Conservation (phyloP, 2,113 vertebrate genomes). For the Synchiropus splendidus region DNA sequence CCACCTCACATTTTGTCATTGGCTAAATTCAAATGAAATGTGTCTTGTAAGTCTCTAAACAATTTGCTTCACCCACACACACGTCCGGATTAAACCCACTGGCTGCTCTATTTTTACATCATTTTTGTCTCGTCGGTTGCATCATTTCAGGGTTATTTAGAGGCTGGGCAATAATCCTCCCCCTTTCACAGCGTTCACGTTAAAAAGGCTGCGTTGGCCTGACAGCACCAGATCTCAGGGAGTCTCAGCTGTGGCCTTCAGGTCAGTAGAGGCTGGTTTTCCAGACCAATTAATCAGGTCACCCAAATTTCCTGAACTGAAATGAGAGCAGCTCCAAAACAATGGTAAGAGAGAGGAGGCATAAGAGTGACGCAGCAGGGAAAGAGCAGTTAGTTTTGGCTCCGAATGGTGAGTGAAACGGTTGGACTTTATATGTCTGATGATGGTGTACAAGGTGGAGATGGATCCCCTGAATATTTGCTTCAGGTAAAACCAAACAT, state of each 20-base stretch:
- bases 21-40: not conserved
- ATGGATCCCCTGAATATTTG: no score
- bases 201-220: no score
- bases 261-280: conserved; percentile 7
- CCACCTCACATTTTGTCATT: not conserved
- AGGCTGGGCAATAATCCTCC: conserved; percentile 15
- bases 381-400: no score
- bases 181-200: not conserved
- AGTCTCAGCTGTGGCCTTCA: conserved; percentile 14
- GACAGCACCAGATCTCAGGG: no score
- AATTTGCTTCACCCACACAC: not conserved
- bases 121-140: conserved; percentile 25
- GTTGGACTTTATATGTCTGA: no score
- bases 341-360: not conserved
- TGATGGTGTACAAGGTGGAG: no score
- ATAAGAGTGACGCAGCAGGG: no score
- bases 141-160: conserved; percentile 19
- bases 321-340: not conserved
- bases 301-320: conserved; percentile 16
- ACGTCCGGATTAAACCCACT: conserved; percentile 12
- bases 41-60: not conserved
- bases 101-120: conserved; percentile 20
- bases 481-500: no score
- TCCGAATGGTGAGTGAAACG: no score
- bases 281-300: conserved; percentile 28